A percentile compares a stretch with the other conserved stretches of the same genome.
Conservation (phyloP, 2,888 invertebrate species). For the Lymantria monacha region DNA sequence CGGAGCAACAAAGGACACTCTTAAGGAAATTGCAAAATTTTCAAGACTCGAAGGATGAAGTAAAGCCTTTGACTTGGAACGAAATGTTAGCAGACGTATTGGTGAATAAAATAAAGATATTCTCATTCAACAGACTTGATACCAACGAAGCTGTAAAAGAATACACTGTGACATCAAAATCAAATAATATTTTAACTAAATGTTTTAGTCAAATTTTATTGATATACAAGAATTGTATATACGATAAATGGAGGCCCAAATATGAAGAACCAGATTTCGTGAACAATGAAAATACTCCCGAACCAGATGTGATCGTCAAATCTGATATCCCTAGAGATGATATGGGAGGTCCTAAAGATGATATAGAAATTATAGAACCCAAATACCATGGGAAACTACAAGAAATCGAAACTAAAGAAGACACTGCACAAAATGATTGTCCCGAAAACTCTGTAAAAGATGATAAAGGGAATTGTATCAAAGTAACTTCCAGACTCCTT, state of each 20-base stretch:
- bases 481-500: constrained; percentile 53
- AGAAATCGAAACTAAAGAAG: constrained; percentile 12
- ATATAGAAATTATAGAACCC: constrained; percentile 64
- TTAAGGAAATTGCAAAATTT: constrained; percentile 66
- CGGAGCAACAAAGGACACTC: constrained; percentile 51
- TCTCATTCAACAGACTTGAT: constrained; percentile 44
- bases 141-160: constrained; percentile 28
- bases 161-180: constrained; percentile 16
- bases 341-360: constrained; percentile 48
- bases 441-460: constrained; percentile 44
- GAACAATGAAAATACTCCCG: constrained; percentile 11
- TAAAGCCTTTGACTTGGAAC: constrained; percentile 60
- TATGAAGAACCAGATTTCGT: constrained; percentile 18
- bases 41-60: constrained; percentile 42
- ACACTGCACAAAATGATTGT: constrained; percentile 36
- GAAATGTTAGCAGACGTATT: constrained; percentile 64
- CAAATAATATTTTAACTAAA: constrained; percentile 34
- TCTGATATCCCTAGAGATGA: constrained; percentile 13
- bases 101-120: constrained; percentile 60
- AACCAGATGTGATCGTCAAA: constrained; percentile 16
- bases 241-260: constrained; percentile 40
- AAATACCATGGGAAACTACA: constrained; percentile 51
- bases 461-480: constrained; percentile 46
- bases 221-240: constrained; percentile 56
- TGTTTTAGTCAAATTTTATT: constrained; percentile 50